Base-by-base conservation (phyloP, 1,140 invertebrate genomes). In the Druon quercuslanigerum region DNA sequence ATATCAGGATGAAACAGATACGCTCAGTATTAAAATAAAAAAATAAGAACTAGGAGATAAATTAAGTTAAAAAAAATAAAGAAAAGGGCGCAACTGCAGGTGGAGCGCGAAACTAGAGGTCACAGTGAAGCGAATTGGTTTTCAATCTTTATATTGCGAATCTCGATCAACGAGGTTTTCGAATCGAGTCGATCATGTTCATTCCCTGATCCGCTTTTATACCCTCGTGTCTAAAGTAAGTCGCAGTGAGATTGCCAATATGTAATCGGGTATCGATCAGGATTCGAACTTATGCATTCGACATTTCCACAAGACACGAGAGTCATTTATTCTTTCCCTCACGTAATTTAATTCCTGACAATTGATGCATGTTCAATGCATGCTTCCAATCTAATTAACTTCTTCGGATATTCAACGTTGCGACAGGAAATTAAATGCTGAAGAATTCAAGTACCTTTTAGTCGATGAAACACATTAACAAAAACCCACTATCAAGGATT, bases 281-380 rank as follows among this genome's bases (percentile, higher is more conserved):
- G n/a, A 20, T 72, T 46, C 40, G 17, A 71, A 76, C 13, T 71
- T 33, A 71, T 54, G 25, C 51, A 76, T n/a, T 50, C 33, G 56
- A 71, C 50, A 40, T 52, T 52, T 71, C 50, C 20, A 50, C 50
- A 25, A 46, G 17, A 50, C 50, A 56, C 71, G 9, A 51, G 19
- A 56, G 25, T 54, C 57, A 66, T 66, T 46, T 75, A 46, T 66
- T 25, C 50, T 46, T 74, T 56, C 71, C 74, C 19, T 71, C 51
- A 57, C 46, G 25, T 56, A 20, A 25, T 72, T 40, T 19, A 72
- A 51, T 71, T 72, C 8, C n/a, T 25, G 5, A 70, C 50, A 74
- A 46, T 50, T 78, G 73, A 14, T 57, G 19, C 60, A 71, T 71
- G n/a, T 71, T 71, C 17, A 71, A 76, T 70, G 66, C 66, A 52